Conservation (phyloP, 2,888 invertebrate genomes). For the Timema podura region DNA sequence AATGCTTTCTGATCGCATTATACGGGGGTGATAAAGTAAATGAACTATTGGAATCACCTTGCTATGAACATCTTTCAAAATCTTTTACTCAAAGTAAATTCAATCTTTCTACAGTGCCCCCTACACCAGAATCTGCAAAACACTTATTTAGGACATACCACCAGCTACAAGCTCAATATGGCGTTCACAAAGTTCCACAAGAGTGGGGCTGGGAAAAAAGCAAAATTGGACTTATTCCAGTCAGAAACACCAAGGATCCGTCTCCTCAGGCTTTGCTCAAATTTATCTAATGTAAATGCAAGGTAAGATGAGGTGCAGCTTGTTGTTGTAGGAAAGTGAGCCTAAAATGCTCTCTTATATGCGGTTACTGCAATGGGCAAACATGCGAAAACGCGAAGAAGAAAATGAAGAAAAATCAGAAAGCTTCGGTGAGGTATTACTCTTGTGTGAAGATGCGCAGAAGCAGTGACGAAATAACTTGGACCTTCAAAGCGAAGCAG, state of each 20-base stretch:
- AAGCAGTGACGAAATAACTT: slow-evolving; percentile 25
- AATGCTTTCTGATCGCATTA: neutral
- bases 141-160: slow-evolving; percentile 33
- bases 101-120: slow-evolving; percentile 24
- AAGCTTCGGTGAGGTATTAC: slow-evolving; percentile 30
- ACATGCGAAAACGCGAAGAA: slow-evolving; percentile 35
- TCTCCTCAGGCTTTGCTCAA: slow-evolving; percentile 25
- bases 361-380: slow-evolving; percentile 27
- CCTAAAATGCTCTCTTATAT: slow-evolving; percentile 20
- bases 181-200: slow-evolving; percentile 8
- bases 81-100: slow-evolving; percentile 29
- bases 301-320: slow-evolving; percentile 15
- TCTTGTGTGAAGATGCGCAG: slow-evolving; percentile 21
- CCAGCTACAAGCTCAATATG: slow-evolving; percentile 32
- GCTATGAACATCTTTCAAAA: slow-evolving; percentile 18
- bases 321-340: slow-evolving; percentile 26
- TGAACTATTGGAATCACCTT: neutral
- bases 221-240: slow-evolving; percentile 23
- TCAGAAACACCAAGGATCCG: slow-evolving; percentile 20
- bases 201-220: slow-evolving; percentile 32
- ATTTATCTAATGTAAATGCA: slow-evolving; percentile 22
- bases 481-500: slow-evolving; percentile 26
- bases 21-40: neutral
- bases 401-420: slow-evolving; percentile 33
- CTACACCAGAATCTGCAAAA: slow-evolving; percentile 31